Percentiles rank a stretch among this genome's conserved stretches.
Evolutionary conservation across 2,797 vertebrate species (phyloP).

Genomic region (Rhabdomys pumilio): DNA sequence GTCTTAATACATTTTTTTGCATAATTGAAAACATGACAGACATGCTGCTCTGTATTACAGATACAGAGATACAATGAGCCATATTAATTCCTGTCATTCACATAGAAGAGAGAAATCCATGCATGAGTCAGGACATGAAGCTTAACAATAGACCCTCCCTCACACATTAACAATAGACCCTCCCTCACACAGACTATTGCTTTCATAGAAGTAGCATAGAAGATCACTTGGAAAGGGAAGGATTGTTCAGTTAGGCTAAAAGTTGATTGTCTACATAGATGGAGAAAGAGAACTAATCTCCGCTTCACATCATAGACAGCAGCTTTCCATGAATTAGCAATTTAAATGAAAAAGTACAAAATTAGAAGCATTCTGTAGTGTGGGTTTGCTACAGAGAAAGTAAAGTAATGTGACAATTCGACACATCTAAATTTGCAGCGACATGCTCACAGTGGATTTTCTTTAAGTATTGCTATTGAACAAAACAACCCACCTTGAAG

Average conservation of each 20-base stretch:
- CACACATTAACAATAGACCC: neutral
- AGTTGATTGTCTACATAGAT: constrained; percentile 6
- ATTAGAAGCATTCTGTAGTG: neutral
- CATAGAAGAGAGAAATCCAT: constrained; percentile 2
- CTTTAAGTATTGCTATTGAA: neutral
- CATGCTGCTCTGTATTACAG: neutral
- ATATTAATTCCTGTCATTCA: neutral
- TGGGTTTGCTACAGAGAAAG: neutral
- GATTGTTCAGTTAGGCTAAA: neutral
- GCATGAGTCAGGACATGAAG: neutral
- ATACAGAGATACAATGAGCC: neutral
- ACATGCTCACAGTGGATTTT: neutral
- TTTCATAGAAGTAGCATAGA: constrained; percentile 1
- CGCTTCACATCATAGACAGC: neutral
- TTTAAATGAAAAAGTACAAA: constrained; percentile 57
- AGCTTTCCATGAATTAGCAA: constrained; percentile 38
- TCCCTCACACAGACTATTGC: neutral
- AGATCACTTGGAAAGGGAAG: constrained; percentile 14
- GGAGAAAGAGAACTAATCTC: constrained; percentile 21
- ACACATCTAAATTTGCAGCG: neutral
- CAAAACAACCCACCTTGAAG: neutral
- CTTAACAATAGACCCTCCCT: neutral
- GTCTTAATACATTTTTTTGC: neutral
- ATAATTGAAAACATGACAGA: constrained; percentile 12
- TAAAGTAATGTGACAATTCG: neutral